Evolutionary conservation across 2,888 invertebrate species (phyloP).

Genomic region (Caenorhabditis afra): DNA sequence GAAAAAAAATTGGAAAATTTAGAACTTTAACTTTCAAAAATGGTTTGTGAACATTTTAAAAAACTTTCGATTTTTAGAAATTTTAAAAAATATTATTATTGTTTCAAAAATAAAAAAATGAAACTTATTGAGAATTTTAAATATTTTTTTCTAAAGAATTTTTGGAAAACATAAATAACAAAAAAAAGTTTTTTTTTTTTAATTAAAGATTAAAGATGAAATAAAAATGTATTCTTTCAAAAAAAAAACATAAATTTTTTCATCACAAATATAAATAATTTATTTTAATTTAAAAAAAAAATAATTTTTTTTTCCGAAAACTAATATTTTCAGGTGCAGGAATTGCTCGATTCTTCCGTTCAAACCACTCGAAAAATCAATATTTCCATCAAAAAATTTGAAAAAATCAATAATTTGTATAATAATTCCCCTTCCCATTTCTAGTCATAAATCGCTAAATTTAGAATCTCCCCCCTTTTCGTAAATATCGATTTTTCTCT

Average conservation of each 20-base stretch:
- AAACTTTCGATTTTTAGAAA: not conserved
- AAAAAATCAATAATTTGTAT: not conserved
- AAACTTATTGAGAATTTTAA: not conserved
- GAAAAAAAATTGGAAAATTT: no score
- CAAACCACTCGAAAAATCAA: no score
- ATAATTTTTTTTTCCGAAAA: not conserved
- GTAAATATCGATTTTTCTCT: no score
- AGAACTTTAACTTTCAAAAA: not conserved
- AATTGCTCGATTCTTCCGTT: not conserved
- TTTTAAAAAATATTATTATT: not conserved
- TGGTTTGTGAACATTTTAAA: not conserved
- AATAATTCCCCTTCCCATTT: no score
- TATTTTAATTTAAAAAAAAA: not conserved
- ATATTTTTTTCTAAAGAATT: not conserved
- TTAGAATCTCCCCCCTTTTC: no score
- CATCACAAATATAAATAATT: not conserved
- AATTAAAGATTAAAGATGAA: not conserved
- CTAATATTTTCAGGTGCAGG: conserved; percentile 25
- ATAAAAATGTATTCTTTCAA: not conserved
- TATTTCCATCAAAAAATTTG: not conserved
- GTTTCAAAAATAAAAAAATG: not conserved
- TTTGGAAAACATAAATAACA: not conserved
- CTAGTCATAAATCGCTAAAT: no score
- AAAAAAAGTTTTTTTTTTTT: not conserved
- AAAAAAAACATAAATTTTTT: conserved; percentile 6